Base-by-base conservation (phyloP, 2,113 vertebrate genomes). In the Notechis scutatus region DNA sequence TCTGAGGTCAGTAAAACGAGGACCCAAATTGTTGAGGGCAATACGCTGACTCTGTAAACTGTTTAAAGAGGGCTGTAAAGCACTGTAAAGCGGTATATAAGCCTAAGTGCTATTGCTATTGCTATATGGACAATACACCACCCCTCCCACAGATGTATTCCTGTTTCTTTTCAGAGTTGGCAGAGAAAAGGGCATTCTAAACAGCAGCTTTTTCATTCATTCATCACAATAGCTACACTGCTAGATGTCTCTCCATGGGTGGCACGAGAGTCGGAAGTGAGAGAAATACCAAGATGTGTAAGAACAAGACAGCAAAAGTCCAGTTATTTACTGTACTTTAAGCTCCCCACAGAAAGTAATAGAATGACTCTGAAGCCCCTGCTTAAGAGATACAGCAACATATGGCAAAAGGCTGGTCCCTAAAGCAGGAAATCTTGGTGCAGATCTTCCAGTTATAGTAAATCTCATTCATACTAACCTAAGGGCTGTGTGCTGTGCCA, bases 211-310 rank as follows among this genome's bases (percentile, higher is more conserved):
- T 9, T 20, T 81, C 34, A 8, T 88, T 87, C 61, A 88, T 92
- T n/a, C 34, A 81, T 81, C 64, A 89, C 69, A 74, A 61, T 52
- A 91, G 74, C 87, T 39, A 9, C 45, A 91, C 23, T 92, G 50
- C 69, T 89, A 92, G 64, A 34, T 74, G 34, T 45, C 61, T 45
- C 85, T 94, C 50, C 90, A 91, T 93, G 85, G 89, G 92, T 93
- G 90, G 89, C 26, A 69, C 54, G 59, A 74, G 59, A 52, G 57
- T 91, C 85, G 88, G 59, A 88, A 24, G 50, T 87, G 57, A 90
- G 52, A 90, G 74, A 93, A 61, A 93, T 86, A 74, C 69, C 69
- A 93, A 74, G 50, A 18, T 26, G 29, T 47, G 61, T 39, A 90
- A 47, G 39, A 85, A 85, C 52, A 92, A 47, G 52, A 42, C 54